phyloP scores from a whole-genome alignment of 2,888 invertebrate genomes.

The Crossocerus cetratus region DNA sequence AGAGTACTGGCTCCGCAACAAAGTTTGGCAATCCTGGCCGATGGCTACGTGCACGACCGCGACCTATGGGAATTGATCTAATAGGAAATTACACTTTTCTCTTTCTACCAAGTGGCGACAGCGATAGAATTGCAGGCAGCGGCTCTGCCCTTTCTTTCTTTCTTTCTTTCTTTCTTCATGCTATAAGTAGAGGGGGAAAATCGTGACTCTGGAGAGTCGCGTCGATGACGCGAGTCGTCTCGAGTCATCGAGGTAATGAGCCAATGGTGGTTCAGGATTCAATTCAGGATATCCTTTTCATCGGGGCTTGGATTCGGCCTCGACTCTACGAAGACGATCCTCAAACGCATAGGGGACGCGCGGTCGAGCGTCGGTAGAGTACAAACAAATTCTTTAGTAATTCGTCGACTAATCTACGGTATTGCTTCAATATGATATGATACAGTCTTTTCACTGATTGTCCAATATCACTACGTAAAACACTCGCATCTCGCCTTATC shows the following conservation, averaged over 20 bases:
- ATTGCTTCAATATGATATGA: constrained; percentile 76
- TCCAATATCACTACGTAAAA: constrained; percentile 76
- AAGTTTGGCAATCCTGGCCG: too few species aligned
- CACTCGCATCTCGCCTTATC: constrained; percentile 39
- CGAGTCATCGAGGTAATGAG: too few species aligned
- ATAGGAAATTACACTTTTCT: neutral
- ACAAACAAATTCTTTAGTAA: constrained; percentile 56
- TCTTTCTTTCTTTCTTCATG: too few species aligned
- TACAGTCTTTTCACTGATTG: constrained; percentile 78
- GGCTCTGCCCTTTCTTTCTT: neutral
- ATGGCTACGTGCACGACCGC: too few species aligned
- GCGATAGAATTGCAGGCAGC: neutral
- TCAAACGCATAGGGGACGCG: constrained; percentile 31
- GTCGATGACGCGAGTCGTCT: neutral
- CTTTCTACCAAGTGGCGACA: neutral
- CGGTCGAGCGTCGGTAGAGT: constrained; percentile 45
- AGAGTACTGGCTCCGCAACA: too few species aligned
- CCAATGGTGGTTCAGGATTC: neutral
- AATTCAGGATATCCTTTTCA: neutral
- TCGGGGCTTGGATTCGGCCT: neutral
- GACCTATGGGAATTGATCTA: neutral
- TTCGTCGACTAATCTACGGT: constrained; percentile 68
- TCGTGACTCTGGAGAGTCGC: constrained; percentile 2
- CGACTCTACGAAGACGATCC: constrained; percentile 15
- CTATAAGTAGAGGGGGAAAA: neutral